These are phyloP conservation scores for Falco concolor DNA, from an alignment of 2,797 vertebrate genomes.

Conservation along the genomic window DNA sequence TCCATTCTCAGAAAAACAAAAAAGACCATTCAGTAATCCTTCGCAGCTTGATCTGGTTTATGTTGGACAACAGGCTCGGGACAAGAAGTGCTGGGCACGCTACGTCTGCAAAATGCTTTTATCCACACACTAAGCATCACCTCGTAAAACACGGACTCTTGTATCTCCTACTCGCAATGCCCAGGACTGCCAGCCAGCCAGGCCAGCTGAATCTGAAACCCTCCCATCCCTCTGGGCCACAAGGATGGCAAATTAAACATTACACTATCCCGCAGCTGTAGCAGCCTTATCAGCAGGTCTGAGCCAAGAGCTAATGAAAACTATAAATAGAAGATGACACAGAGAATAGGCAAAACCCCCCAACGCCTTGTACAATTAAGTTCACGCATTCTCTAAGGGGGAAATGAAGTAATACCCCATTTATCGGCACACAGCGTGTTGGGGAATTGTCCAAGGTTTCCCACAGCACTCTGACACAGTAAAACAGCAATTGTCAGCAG, in stretches of 20 bases:
- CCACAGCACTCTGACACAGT: neutral
- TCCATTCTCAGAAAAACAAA: neutral
- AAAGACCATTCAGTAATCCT: neutral
- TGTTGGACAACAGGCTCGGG: neutral
- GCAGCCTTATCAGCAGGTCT: neutral
- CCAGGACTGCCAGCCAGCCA: neutral
- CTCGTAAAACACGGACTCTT: neutral
- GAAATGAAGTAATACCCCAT: slow-evolving; percentile 14
- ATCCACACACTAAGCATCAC: neutral
- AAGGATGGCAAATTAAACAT: neutral
- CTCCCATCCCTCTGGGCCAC: neutral
- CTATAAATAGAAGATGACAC: neutral
- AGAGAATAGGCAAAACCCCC: neutral
- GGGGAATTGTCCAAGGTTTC: neutral
- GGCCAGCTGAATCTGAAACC: neutral
- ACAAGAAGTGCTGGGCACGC: neutral
- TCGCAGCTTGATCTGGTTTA: neutral
- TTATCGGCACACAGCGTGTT: neutral
- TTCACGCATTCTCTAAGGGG: neutral
- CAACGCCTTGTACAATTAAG: neutral
- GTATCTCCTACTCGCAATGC: neutral
- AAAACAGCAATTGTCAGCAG: neutral
- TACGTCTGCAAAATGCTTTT: neutral
- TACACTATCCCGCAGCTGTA: neutral
- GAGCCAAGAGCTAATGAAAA: neutral